Evolutionary conservation across 2,797 vertebrate genomes (phyloP).

Genomic region (Ptychobarbus kaznakovi): DNA sequence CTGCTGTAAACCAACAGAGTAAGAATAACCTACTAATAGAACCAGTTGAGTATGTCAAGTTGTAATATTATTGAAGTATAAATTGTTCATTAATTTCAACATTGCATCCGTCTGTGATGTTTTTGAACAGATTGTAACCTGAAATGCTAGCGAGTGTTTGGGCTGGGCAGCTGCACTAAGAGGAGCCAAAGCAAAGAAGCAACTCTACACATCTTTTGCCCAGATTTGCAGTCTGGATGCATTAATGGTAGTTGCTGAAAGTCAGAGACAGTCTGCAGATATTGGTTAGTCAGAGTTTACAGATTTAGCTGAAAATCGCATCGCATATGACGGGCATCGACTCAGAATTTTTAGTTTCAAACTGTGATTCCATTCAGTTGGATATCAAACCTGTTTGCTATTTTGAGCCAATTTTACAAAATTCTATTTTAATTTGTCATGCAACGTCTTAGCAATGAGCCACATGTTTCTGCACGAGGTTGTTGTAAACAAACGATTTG

Average conservation of each 20-base stretch:
- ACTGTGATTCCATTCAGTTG: not conserved
- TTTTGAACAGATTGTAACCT: not conserved
- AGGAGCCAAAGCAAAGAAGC: not conserved
- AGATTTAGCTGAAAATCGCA: not conserved
- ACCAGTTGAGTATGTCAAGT: not conserved
- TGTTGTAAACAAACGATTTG: not conserved
- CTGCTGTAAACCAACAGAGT: slow-evolving; percentile 10
- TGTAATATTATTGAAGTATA: not conserved
- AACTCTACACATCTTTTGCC: not conserved
- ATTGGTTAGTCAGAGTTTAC: not conserved
- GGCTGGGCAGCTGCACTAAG: not conserved
- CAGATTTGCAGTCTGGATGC: not conserved
- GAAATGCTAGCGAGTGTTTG: not conserved
- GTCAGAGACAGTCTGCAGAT: not conserved
- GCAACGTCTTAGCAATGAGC: not conserved
- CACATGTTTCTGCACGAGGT: not conserved
- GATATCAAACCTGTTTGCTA: not conserved
- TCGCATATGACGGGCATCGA: not conserved
- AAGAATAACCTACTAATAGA: not conserved
- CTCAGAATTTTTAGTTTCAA: not conserved
- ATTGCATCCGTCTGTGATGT: not conserved
- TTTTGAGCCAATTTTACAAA: not conserved
- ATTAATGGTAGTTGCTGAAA: not conserved
- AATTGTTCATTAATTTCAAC: not conserved
- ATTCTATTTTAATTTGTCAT: not conserved